phyloP scores from a whole-genome alignment of 2,888 invertebrate species.

The Epistrophe grossulariae region DNA sequence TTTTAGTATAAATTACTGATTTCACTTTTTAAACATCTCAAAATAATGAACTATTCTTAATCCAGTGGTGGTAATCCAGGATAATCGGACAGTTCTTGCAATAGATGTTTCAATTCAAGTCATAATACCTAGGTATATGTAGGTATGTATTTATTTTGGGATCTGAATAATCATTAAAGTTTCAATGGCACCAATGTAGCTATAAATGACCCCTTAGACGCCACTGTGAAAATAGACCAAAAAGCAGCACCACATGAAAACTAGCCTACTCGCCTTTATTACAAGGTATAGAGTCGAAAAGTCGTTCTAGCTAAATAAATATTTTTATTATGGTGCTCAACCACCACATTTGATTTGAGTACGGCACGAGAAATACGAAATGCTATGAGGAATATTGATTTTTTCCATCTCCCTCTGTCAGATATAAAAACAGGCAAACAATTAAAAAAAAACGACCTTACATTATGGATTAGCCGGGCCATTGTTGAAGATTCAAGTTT shows the following conservation, averaged over 20 bases:
- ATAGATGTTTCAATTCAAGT: too few relatives aligned
- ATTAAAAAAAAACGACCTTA: constrained; percentile 36
- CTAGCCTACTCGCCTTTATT: neutral
- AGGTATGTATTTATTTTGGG: too few relatives aligned
- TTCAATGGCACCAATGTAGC: too few relatives aligned
- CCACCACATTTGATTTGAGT: neutral
- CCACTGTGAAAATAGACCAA: neutral
- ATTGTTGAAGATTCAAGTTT: constrained; percentile 35
- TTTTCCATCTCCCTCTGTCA: constrained; percentile 1
- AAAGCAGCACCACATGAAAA: neutral
- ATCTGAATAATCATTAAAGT: too few relatives aligned
- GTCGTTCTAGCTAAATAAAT: constrained; percentile 2
- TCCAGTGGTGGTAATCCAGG: too few relatives aligned
- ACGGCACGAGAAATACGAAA: neutral
- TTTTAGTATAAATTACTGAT: too few relatives aligned
- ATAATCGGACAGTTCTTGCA: too few relatives aligned
- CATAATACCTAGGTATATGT: too few relatives aligned
- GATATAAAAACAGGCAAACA: neutral
- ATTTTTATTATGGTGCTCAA: constrained; percentile 7
- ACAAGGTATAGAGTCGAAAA: neutral
- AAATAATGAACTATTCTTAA: too few relatives aligned
- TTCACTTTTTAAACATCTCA: too few relatives aligned
- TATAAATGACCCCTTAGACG: too few relatives aligned
- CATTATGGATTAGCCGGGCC: constrained; percentile 59
- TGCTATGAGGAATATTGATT: constrained; percentile 53